Evolutionary conservation across 1,140 invertebrate genomes (phyloP), one percentile per base, ranked within the genome.

Genomic region (Euura saliciscinereae): DNA sequence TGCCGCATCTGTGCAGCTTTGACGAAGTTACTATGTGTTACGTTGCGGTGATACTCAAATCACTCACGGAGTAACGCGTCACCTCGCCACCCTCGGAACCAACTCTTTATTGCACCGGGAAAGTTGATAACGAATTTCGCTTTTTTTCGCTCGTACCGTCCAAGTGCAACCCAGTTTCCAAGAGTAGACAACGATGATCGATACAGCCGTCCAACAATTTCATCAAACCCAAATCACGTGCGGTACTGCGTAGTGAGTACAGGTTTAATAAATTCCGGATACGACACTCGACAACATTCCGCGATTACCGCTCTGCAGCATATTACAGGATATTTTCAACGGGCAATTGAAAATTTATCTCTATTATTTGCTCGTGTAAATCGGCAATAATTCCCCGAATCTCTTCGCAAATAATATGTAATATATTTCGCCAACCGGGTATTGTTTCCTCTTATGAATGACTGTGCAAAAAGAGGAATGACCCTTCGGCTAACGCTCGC

Each of bases 1-100:
- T 85, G 83, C 82, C 83, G 84, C 86, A 87, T 87, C 86, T 87
- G 86, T 83, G 85, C 78, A 70, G 74, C 74, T 69, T 71, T 68
- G 77, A 79, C 66, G 77, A 83, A 84, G 79, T 86, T 86, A 81
- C 80, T 84, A 81, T 1, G 28, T 28, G 28, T 28, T 28, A 28
- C 76, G 81, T 84, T 84, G 80, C 78, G 73, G 78, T 79, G 75
- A 76, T 66, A 79, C 84, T 86, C 85, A 84, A 85, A 85, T 85
- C 84, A 86, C 84, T 86, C 78, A 69, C 65, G 43, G 70, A 59
- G 70, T 75, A 75, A 71, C 74, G 70, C 70, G 59, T 59, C 51
- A 3, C 8, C 51, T n/a, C 51, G 10, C 13, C 51, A 59, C 10
- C 51, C 51, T 59, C 10, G 8, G 3, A 11, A 8, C 8, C 51